A percentile compares a stretch with the other conserved stretches of the same genome.
Evolutionary conservation across 2,797 vertebrate species (phyloP).

Genomic region (Pseudochromis fuscus): DNA sequence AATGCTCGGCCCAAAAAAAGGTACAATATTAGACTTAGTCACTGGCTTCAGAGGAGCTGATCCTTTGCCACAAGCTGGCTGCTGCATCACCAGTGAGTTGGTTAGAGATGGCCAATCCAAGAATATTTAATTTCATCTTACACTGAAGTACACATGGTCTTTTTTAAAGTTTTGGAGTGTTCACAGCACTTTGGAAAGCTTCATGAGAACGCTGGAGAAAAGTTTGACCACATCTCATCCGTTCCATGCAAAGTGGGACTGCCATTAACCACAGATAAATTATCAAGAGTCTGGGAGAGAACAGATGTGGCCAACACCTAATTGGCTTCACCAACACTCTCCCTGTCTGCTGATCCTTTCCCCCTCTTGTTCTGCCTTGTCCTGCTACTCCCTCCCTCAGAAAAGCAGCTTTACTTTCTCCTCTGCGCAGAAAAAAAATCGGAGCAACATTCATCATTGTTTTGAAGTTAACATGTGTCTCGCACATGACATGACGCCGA

Average conservation of each 20-base stretch:
- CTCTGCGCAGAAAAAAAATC: not conserved
- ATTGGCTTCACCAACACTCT: slow-evolving; percentile 60
- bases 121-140: slow-evolving; percentile 59
- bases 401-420: slow-evolving; percentile 25
- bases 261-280: slow-evolving; percentile 74
- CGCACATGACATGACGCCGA: slow-evolving; percentile 45
- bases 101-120: slow-evolving; percentile 29
- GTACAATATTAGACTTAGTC: slow-evolving; percentile 32
- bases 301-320: slow-evolving; percentile 77
- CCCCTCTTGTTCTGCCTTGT: slow-evolving; percentile 31
- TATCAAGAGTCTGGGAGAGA: slow-evolving; percentile 66
- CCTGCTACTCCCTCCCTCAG: slow-evolving; percentile 18
- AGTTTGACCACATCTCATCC: slow-evolving; percentile 69
- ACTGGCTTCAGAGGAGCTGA: slow-evolving; percentile 26
- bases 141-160: slow-evolving; percentile 32
- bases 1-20: slow-evolving; percentile 12
- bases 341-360: slow-evolving; percentile 25
- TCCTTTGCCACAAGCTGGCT: slow-evolving; percentile 50
- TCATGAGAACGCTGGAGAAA: slow-evolving; percentile 67
- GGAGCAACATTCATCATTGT: slow-evolving; percentile 17
- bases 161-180: slow-evolving; percentile 46
- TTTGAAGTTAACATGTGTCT: slow-evolving; percentile 54
- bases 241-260: slow-evolving; percentile 62
- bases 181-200: slow-evolving; percentile 59
- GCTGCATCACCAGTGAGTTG: slow-evolving; percentile 35